Evolutionary conservation across 2,113 vertebrate species (phyloP), one percentile per base, ranked within the genome.

Genomic region (Hippocampus barbouri): DNA sequence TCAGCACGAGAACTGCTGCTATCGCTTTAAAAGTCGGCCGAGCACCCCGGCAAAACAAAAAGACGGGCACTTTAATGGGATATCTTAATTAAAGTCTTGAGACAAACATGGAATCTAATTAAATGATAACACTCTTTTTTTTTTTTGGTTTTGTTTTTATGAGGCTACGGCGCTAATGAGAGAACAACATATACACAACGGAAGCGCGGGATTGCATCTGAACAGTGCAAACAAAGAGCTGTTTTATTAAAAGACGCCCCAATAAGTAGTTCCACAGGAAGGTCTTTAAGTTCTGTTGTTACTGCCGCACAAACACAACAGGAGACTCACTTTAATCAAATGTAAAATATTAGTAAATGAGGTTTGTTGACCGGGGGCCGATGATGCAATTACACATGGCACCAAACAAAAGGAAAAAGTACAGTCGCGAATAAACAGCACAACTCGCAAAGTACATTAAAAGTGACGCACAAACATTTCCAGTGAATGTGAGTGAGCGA

Each of bases 81-180:
- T 9, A 41, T 71, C 12, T 60, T 80, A 78, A 81, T 86, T 82
- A 74, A 80, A 79, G 47, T 74, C 60, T 72, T 12, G 60, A 80
- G 69, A 76, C 68, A 61, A 59, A 78, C 73, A 81, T 70, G 49
- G 10, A 66, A 74, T 77, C 73, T 80, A 77, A 86, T 81, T 82
- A 79, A 82, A 82, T 79, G 62, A 78, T 75, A 73, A 63, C 56
- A 56, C 3, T 9, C 12, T 66, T 67, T 23, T 15, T 9, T 27
- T 53, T n/a, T 21, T 21, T 10, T 23, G 53, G 8, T 8, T 18
- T 69, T 59, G 41, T 60, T 72, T 74, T 62, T 25, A 77, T 43
- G 14, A 71, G 45, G 60, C 45, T 63, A 65, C 49, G 60, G 68
- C 76, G 71, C 59, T 75, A 77, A 81, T 64, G 62, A 68, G 70